These are phyloP conservation scores for Clinocottus analis DNA, from an alignment of 2,113 vertebrate species.

Conservation along the genomic window DNA sequence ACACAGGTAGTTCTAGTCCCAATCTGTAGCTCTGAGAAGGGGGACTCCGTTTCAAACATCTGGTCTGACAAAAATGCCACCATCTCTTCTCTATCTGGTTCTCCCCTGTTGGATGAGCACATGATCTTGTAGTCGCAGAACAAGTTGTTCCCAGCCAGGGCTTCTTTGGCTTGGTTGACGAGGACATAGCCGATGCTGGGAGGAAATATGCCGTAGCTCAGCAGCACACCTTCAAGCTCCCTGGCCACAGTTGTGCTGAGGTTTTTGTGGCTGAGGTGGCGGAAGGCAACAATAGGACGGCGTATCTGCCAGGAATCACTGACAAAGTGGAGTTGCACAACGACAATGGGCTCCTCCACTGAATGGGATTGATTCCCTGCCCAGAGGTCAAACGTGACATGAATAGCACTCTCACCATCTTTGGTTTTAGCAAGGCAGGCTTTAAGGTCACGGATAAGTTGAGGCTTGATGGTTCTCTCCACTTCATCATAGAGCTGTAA, in stretches of 20 bases:
- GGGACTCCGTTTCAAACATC: slow-evolving; percentile 49
- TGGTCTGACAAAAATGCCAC: slow-evolving; percentile 74
- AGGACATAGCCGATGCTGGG: slow-evolving; percentile 80
- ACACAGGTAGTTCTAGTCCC: slow-evolving; percentile 73
- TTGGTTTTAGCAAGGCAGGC: slow-evolving; percentile 58
- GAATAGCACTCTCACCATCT: slow-evolving; percentile 61
- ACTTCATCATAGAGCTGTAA: slow-evolving; percentile 81
- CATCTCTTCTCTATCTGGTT: slow-evolving; percentile 78
- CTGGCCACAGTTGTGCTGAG: slow-evolving; percentile 51
- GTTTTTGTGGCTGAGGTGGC: slow-evolving; percentile 71
- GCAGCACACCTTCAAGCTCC: slow-evolving; percentile 81
- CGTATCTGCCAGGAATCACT: slow-evolving; percentile 79
- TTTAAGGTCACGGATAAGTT: slow-evolving; percentile 81
- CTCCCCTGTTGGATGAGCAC: slow-evolving; percentile 70
- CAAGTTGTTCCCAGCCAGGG: slow-evolving; percentile 69
- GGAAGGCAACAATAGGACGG: slow-evolving; percentile 79
- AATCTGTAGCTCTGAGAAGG: slow-evolving; percentile 73
- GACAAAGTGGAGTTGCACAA: slow-evolving; percentile 82
- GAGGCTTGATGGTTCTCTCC: slow-evolving; percentile 81
- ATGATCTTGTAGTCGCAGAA: slow-evolving; percentile 84
- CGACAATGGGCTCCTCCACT: slow-evolving; percentile 66
- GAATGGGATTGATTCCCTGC: slow-evolving; percentile 45
- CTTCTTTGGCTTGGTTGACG: slow-evolving; percentile 78
- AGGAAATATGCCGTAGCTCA: slow-evolving; percentile 83
- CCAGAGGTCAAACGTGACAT: slow-evolving; percentile 82